phyloP scores from a whole-genome alignment of 2,113 vertebrate genomes.

The Hemicordylus capensis region DNA sequence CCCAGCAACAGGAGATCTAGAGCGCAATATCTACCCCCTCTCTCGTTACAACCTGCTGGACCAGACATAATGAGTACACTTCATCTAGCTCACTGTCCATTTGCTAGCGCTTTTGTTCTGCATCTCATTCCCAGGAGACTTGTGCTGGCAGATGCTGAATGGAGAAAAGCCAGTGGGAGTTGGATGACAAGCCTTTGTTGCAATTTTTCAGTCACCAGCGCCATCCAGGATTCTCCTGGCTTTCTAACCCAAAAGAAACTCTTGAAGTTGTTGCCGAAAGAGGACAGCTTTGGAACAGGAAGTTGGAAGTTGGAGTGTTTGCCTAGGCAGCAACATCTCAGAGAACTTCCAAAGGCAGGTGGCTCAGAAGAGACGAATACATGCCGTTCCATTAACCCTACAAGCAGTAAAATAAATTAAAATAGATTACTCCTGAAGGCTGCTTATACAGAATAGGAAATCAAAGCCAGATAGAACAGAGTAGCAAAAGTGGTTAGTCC shows the following conservation, averaged over 20 bases:
- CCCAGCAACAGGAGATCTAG: too few relatives aligned
- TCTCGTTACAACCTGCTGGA: neutral
- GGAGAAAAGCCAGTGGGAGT: neutral
- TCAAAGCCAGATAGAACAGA: neutral
- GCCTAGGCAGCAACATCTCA: neutral
- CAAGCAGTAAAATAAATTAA: slow-evolving; percentile 1
- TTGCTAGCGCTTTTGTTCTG: neutral
- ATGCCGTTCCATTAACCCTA: slow-evolving; percentile 22
- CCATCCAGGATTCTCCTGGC: neutral
- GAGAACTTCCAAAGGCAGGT: slow-evolving; percentile 2
- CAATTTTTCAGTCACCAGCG: neutral
- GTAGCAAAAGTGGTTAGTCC: too few relatives aligned
- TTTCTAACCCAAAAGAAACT: neutral
- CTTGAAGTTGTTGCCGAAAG: neutral
- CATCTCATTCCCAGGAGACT: neutral
- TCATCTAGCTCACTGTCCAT: neutral
- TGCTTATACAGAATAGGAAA: neutral
- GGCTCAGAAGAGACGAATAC: neutral
- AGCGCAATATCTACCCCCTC: neutral
- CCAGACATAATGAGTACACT: too few relatives aligned
- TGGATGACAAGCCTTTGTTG: neutral
- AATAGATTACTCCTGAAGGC: neutral
- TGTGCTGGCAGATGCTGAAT: neutral
- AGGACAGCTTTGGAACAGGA: slow-evolving; percentile 3
- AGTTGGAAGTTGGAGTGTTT: slow-evolving; percentile 12